Evolutionary conservation across 2,797 vertebrate species (phyloP).

Genomic region (Sebastiscus tertius): DNA sequence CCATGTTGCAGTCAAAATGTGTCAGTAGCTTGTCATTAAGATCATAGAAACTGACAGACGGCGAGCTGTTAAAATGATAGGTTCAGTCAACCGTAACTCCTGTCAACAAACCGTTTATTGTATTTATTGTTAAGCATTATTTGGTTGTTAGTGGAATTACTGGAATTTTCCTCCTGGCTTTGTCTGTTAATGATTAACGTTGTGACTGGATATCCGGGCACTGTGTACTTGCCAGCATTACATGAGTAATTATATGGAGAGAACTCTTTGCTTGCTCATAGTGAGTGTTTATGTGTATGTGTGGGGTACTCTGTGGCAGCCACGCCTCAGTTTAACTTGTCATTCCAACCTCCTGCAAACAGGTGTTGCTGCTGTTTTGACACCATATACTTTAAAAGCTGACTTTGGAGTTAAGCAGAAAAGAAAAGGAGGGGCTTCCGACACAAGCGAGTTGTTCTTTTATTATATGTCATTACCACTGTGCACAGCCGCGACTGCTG

Average conservation of each 20-base stretch:
- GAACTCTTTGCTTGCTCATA: neutral
- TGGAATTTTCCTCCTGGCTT: slow-evolving; percentile 21
- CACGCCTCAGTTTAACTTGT: slow-evolving; percentile 55
- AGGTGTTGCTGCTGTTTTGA: slow-evolving; percentile 57
- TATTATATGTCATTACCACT: slow-evolving; percentile 35
- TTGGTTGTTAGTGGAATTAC: slow-evolving; percentile 20
- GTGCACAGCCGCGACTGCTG: slow-evolving; percentile 1
- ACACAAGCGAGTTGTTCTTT: neutral
- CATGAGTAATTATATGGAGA: slow-evolving; percentile 34
- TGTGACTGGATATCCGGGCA: slow-evolving; percentile 32
- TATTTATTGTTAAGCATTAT: slow-evolving; percentile 6
- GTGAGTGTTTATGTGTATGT: slow-evolving; percentile 1
- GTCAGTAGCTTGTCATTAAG: slow-evolving; percentile 25
- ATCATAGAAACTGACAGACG: neutral
- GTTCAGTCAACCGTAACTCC: neutral
- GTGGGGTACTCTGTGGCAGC: slow-evolving; percentile 19
- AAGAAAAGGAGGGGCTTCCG: slow-evolving; percentile 12
- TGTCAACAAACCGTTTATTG: neutral
- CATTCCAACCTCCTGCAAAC: slow-evolving; percentile 51
- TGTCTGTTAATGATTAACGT: slow-evolving; percentile 32
- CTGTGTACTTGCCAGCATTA: neutral
- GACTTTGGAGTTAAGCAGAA: slow-evolving; percentile 5
- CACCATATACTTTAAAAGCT: slow-evolving; percentile 33
- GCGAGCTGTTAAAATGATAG: slow-evolving; percentile 21
- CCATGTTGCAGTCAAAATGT: neutral